Evolutionary conservation across 2,888 invertebrate species (phyloP), one percentile per base, ranked within the genome.

Genomic region (Brachycybe producta): DNA sequence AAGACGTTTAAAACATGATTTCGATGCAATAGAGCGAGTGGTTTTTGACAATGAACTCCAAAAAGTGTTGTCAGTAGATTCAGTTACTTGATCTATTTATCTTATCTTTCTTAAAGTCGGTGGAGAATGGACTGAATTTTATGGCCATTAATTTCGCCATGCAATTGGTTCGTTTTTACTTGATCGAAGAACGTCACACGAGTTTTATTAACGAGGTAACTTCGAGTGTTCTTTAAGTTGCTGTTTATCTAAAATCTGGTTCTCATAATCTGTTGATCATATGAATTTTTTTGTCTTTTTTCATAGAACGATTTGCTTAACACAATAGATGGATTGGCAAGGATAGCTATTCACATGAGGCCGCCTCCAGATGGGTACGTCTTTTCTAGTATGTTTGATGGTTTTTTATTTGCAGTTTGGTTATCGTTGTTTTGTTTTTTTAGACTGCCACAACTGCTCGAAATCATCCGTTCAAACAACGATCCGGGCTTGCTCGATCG

Each of bases 131-230:
- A 1, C 57, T 64, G 49, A 68, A 67, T 57, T 75, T 72, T 59
- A 75, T 85, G 69, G 87, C 85, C 0, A 81, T 90, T 1, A 78
- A 79, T 5, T 91, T 92, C 65, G 85, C 88, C 13, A 92, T 90
- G 79, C 88, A 91, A 61, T 71, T 95, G 19, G 80, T 92, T 2
- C 90, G 67, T 66, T 72, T 85, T 51, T 84, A 90, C 62, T 73
- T 91, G 21, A 77, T 90, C 41, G 91, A 85, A 59, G 90, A 91
- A 61, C 74, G 87, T 53, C 61, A 59, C 41, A 81, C 79, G 53
- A 75, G 79, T 38, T 77, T 78, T 58, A 79, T 87, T 3, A 78
- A 79, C 39, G 90, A 91, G 63, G 57, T 58, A 52, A 51, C 21
- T 13, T 3, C n/a, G n/a, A n/a, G n/a, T n/a, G n/a, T n/a, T n/a